Conservation (phyloP, 2,113 vertebrate species). For the Charadrius vociferus region DNA sequence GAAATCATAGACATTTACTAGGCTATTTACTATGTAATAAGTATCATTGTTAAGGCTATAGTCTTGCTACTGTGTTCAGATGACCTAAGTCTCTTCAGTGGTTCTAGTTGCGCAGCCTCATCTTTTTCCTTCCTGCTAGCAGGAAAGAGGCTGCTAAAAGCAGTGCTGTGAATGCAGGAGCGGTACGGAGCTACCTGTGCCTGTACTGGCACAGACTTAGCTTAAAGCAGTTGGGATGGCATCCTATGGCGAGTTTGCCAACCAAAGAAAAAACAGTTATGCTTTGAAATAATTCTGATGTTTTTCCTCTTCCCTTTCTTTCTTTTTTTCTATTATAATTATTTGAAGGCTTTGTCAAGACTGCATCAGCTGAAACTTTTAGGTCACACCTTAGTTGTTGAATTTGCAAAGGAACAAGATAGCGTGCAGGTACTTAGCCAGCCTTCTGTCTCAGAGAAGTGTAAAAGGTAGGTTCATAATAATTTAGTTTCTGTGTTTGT, state of each 20-base stretch:
- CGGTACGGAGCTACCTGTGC: neutral
- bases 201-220: neutral
- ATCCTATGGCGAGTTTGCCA: neutral
- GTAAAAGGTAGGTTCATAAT: constrained; percentile 72
- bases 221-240: neutral
- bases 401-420: constrained; percentile 91
- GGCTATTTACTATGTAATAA: neutral
- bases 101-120: neutral
- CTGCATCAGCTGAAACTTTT: constrained; percentile 92
- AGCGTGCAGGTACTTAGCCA: constrained; percentile 79
- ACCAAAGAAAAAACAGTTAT: neutral
- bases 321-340: neutral
- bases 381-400: constrained; percentile 88
- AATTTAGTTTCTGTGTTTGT: neutral
- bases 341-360: constrained; percentile 85
- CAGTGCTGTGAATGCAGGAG: neutral
- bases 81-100: neutral
- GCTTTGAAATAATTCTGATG: neutral
- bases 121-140: neutral
- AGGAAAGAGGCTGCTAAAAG: neutral
- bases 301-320: neutral
- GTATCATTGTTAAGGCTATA: neutral
- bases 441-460: constrained; percentile 76
- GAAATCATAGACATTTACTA: neutral
- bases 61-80: neutral